Evolutionary conservation across 2,797 vertebrate genomes (phyloP).

Genomic region (Pseudocheirus occidentalis): DNA sequence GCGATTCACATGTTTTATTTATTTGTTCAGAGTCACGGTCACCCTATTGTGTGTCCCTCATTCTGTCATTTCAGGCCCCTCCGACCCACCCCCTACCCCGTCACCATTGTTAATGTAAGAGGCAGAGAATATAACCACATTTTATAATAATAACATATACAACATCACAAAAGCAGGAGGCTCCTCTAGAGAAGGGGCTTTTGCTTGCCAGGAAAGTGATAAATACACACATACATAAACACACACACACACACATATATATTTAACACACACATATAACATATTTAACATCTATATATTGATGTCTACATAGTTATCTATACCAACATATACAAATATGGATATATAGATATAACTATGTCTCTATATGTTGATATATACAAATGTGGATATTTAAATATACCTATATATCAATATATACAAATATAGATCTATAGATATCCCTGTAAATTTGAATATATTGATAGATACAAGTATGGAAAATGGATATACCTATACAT

Average conservation of each 20-base stretch:
- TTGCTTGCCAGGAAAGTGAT: constrained; percentile 74
- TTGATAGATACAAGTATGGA: neutral
- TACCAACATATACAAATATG: neutral
- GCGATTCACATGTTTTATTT: constrained; percentile 88
- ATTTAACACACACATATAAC: neutral
- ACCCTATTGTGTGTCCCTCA: constrained; percentile 84
- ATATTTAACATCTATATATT: neutral
- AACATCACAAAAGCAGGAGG: constrained; percentile 47
- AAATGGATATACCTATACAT: too few species aligned
- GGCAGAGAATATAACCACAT: constrained; percentile 72
- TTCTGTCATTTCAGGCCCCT: constrained; percentile 82
- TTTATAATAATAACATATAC: constrained; percentile 64
- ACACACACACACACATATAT: neutral
- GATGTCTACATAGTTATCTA: neutral
- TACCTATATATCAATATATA: neutral
- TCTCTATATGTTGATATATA: neutral
- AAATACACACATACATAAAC: constrained; percentile 41
- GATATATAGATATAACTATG: too few species aligned
- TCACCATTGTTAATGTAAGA: constrained; percentile 80
- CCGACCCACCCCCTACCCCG: constrained; percentile 77
- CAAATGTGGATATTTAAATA: neutral
- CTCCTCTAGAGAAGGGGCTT: constrained; percentile 62
- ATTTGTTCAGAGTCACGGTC: constrained; percentile 87
- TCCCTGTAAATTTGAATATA: neutral
- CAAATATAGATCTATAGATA: neutral